phyloP scores from a whole-genome alignment of 2,888 invertebrate species.

The Chrysolina americana region DNA sequence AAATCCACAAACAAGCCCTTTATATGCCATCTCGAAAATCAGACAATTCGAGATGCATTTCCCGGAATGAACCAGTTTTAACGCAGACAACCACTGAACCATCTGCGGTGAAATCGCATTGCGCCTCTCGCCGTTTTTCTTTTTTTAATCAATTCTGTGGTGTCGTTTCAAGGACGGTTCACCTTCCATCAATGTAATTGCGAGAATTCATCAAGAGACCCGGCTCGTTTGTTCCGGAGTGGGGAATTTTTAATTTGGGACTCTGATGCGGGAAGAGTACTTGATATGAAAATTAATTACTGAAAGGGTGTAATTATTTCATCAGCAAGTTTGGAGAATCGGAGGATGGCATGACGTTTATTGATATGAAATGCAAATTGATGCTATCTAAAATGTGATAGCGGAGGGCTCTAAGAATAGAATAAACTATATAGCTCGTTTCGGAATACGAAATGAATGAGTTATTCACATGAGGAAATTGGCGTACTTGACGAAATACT shows the following conservation, averaged over 20 bases:
- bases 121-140: constrained; percentile 16
- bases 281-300: constrained; percentile 30
- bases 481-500: no score
- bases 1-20: neutral
- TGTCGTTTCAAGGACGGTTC: constrained; percentile 47
- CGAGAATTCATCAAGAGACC: constrained; percentile 50
- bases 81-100: neutral
- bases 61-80: neutral
- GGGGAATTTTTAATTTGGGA: constrained; percentile 40
- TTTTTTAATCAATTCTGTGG: constrained; percentile 50
- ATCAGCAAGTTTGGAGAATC: neutral
- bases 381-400: no score
- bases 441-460: no score
- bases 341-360: no score
- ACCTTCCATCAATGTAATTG: constrained; percentile 55
- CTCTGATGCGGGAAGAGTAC: neutral
- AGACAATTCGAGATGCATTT: neutral
- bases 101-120: neutral
- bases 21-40: neutral
- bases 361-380: no score
- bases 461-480: no score
- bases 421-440: no score
- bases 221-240: constrained; percentile 27
- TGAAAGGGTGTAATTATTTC: constrained; percentile 5
- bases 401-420: no score